Percentiles rank a stretch among this genome's conserved stretches.
phyloP scores from a whole-genome alignment of 1,140 invertebrate genomes.

The Rhopalosiphum padi region DNA sequence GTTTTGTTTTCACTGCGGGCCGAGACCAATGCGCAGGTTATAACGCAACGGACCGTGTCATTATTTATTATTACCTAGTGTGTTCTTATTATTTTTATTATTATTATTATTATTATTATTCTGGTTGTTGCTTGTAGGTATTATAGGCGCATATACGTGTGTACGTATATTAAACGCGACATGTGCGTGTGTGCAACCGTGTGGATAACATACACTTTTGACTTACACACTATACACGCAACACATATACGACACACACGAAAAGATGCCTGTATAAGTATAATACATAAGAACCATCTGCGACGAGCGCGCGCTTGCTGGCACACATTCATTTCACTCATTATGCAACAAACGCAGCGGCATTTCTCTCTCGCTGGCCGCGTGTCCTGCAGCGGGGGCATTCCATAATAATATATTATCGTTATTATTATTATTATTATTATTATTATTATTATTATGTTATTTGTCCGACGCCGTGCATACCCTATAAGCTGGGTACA shows the following conservation, averaged over 20 bases:
- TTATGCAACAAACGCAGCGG: constrained; percentile 32
- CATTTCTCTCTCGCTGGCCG: constrained; percentile 26
- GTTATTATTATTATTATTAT: constrained; percentile 40
- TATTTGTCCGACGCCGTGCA: background rate
- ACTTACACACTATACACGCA: background rate
- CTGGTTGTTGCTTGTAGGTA: background rate
- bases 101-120: background rate
- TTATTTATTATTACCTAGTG: constrained; percentile 30
- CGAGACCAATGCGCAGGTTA: constrained; percentile 46
- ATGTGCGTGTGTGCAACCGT: constrained; percentile 23
- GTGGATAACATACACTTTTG: background rate
- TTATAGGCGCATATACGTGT: too few species aligned
- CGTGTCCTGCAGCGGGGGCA: background rate
- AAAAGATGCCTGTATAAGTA: too few species aligned
- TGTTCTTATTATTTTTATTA: constrained; percentile 3
- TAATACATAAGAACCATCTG: constrained; percentile 22
- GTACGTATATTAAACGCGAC: constrained; percentile 23
- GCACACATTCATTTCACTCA: constrained; percentile 51
- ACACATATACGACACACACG: background rate
- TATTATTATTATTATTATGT: constrained; percentile 13
- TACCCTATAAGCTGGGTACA: background rate
- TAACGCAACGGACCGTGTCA: constrained; percentile 47
- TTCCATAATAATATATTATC: constrained; percentile 5
- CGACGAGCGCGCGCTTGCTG: constrained; percentile 19
- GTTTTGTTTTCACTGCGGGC: background rate